These are phyloP conservation scores for Vanacampus margaritifer DNA, from an alignment of 2,113 vertebrate species.

Conservation along the genomic window DNA sequence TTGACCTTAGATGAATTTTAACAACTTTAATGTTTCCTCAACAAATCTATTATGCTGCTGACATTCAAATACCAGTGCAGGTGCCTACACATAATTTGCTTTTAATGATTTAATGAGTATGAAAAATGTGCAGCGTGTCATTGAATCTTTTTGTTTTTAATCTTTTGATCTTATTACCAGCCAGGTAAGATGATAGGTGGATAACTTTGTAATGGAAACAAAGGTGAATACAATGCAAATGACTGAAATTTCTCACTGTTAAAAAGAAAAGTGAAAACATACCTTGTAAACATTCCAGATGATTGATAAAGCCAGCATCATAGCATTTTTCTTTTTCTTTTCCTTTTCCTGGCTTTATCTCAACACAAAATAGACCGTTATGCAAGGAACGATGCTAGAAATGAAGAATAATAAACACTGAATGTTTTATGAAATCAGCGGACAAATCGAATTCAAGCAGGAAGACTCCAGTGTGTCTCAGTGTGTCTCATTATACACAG, in stretches of 20 bases:
- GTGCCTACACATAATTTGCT: slow-evolving; percentile 39
- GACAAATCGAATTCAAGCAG: too few relatives aligned
- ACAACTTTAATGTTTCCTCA: slow-evolving; percentile 38
- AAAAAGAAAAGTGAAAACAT: not conserved
- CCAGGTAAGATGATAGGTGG: slow-evolving; percentile 23
- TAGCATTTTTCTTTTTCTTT: not conserved
- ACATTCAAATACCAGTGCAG: slow-evolving; percentile 43
- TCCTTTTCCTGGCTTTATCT: too few relatives aligned
- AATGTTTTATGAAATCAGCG: too few relatives aligned
- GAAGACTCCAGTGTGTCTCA: too few relatives aligned
- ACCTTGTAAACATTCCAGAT: not conserved
- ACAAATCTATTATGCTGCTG: slow-evolving; percentile 46
- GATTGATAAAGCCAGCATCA: not conserved
- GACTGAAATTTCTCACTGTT: not conserved
- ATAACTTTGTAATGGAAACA: slow-evolving; percentile 20
- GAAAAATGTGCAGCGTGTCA: slow-evolving; percentile 38
- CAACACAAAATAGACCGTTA: too few relatives aligned
- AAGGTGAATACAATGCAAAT: slow-evolving; percentile 3
- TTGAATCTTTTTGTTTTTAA: slow-evolving; percentile 48
- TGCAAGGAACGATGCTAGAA: too few relatives aligned
- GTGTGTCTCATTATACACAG: too few relatives aligned
- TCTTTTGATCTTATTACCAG: slow-evolving; percentile 32
- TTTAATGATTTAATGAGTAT: slow-evolving; percentile 55
- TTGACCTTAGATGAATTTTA: slow-evolving; percentile 38
- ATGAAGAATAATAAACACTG: too few relatives aligned